These are phyloP conservation scores for Prosopocoilus inquinatus DNA, from an alignment of 2,888 invertebrate species.

Conservation along the genomic window DNA sequence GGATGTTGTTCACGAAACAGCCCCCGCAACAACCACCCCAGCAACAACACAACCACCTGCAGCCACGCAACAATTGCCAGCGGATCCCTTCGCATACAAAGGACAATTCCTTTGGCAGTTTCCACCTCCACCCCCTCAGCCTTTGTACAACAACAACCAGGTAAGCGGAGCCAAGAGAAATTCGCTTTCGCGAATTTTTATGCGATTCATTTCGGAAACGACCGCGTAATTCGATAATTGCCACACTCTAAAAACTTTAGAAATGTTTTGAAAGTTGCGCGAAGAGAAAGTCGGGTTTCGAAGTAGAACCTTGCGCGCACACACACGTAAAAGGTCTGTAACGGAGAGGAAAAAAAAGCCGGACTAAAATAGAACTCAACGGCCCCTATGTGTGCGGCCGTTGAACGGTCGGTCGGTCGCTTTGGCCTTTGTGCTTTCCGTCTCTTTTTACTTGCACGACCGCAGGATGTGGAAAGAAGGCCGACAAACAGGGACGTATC, in stretches of 20 bases:
- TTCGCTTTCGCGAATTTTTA: no score
- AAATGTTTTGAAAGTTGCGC: slow-evolving; percentile 3
- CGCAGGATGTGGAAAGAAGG: slow-evolving; percentile 7
- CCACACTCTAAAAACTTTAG: not conserved
- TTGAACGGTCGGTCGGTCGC: slow-evolving; percentile 16
- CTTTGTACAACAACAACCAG: slow-evolving; percentile 78
- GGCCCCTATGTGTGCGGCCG: slow-evolving; percentile 16
- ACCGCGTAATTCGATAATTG: not conserved
- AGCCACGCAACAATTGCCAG: slow-evolving; percentile 44
- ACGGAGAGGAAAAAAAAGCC: not conserved
- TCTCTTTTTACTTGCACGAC: slow-evolving; percentile 15
- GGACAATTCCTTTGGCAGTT: slow-evolving; percentile 81
- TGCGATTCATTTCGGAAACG: no score
- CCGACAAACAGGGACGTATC: not conserved
- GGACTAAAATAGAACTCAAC: slow-evolving; percentile 9
- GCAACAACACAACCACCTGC: slow-evolving; percentile 36
- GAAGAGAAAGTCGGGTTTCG: not conserved
- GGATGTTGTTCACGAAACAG: slow-evolving; percentile 62
- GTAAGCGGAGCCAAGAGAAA: slow-evolving; percentile 52
- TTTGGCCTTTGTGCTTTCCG: slow-evolving; percentile 11
- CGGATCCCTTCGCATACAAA: slow-evolving; percentile 61
- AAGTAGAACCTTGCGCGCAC: not conserved
- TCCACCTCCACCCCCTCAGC: slow-evolving; percentile 76
- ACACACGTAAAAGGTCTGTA: slow-evolving; percentile 7
- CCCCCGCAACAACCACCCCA: slow-evolving; percentile 47